Base-by-base conservation (phyloP, 2,888 invertebrate genomes). In the Dorcus hopei region DNA sequence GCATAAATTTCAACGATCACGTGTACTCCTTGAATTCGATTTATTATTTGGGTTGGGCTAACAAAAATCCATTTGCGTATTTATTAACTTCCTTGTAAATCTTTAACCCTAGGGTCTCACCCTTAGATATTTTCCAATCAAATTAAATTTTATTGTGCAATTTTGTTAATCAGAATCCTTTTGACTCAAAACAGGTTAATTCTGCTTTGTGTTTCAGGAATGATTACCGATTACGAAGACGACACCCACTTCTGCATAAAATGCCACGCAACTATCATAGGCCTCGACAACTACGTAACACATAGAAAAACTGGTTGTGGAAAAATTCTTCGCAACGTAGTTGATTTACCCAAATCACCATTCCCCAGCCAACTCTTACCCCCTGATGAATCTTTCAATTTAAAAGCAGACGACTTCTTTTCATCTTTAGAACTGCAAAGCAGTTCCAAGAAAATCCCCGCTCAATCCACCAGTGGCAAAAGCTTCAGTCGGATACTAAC, bases 191-290 rank as follows among this genome's bases (percentile, higher is more conserved):
- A 6, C 26, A 33, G 6, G 26, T 26, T 2, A 26, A 26, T 26
- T 26, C 6, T 33, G 6, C 6, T 33, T 33, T 33, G 0, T 62
- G 47, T 64, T 66, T n/a, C 65, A 70, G 67, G 67, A 59, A 85
- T 85, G 84, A 81, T 85, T 11, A 80, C 82, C 58, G 87, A 87
- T 61, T 89, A 88, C 57, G 89, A 93, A 50, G 90, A 92, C 54
- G 93, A 95, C 77, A 88, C 85, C 3, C 95, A 96, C 73, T 85
- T 92, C 62, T 96, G 95, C 78, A 87, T 95, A 70, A 91, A 90
- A 73, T 96, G 95, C 79, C 90, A 90, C 68, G 75, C 83, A 14
- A 93, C 94, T 3, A 88, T 95, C 60, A 79, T 86, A 40, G 95
- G 95, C 0, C 81, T 96, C n/a, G 89, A 90, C 43, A 90, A 90